phyloP scores from a whole-genome alignment of 1,140 invertebrate species.

The Pogonomyrmex californicus region DNA sequence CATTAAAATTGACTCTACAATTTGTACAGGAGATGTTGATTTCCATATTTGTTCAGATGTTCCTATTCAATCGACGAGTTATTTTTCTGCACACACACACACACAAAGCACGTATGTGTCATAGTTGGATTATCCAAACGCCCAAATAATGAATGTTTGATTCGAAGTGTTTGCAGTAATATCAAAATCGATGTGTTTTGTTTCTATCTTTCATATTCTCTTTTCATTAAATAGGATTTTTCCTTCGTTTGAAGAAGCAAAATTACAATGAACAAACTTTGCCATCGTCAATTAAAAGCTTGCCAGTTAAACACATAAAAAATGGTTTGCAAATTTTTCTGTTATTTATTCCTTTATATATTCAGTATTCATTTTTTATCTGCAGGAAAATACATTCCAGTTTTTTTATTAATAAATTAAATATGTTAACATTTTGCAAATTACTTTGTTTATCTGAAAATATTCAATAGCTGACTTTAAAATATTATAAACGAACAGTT shows the following conservation, averaged over 20 bases:
- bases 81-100: not conserved
- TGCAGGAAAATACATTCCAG: not conserved
- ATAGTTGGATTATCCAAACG: not conserved
- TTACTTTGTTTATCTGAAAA: not conserved
- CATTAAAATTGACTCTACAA: not conserved
- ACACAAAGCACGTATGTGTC: not conserved
- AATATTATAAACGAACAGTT: constrained; percentile 18
- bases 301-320: not conserved
- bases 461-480: not conserved
- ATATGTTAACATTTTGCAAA: not conserved
- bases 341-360: not conserved
- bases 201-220: not conserved
- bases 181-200: not conserved
- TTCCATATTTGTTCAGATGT: not conserved
- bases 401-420: constrained; percentile 39
- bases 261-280: not conserved
- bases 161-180: not conserved
- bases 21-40: not conserved
- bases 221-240: not conserved
- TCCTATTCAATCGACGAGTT: not conserved
- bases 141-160: constrained; percentile 18
- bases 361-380: not conserved
- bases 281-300: not conserved
- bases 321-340: not conserved
- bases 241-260: not conserved